phyloP scores from a whole-genome alignment of 2,888 invertebrate genomes.

The Spodoptera picta region DNA sequence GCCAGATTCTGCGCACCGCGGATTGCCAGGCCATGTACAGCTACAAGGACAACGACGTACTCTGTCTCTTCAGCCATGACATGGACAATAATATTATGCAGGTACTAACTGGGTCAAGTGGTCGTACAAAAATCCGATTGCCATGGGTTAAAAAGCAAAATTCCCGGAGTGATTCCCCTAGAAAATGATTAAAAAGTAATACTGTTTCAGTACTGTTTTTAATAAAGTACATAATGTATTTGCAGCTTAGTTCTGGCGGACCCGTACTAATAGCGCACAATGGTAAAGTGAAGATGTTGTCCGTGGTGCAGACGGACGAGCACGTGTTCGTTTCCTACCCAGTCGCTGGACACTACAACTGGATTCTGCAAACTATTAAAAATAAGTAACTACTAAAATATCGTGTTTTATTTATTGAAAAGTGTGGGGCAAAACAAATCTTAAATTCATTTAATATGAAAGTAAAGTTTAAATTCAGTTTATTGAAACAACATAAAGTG shows the following conservation, averaged over 20 bases:
- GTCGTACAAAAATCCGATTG: too few relatives aligned
- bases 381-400: constrained; percentile 31
- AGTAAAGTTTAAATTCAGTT: too few relatives aligned
- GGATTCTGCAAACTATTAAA: constrained; percentile 47
- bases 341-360: constrained; percentile 44
- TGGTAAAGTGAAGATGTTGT: constrained; percentile 51
- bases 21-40: constrained; percentile 48
- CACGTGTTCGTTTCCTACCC: constrained; percentile 52
- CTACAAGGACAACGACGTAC: constrained; percentile 38
- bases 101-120: constrained; percentile 14
- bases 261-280: constrained; percentile 45
- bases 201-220: not conserved
- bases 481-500: too few relatives aligned
- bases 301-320: constrained; percentile 57
- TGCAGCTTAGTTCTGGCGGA: constrained; percentile 53
- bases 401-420: constrained; percentile 21
- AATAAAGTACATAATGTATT: not conserved
- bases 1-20: constrained; percentile 35
- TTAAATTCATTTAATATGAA: too few relatives aligned
- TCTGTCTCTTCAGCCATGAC: constrained; percentile 44
- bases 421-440: too few relatives aligned
- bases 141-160: too few relatives aligned
- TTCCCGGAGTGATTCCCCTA: too few relatives aligned
- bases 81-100: constrained; percentile 42
- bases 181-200: too few relatives aligned